These are phyloP conservation scores for Tringa solitaria DNA, from an alignment of 2,113 vertebrate species.

Conservation along the genomic window DNA sequence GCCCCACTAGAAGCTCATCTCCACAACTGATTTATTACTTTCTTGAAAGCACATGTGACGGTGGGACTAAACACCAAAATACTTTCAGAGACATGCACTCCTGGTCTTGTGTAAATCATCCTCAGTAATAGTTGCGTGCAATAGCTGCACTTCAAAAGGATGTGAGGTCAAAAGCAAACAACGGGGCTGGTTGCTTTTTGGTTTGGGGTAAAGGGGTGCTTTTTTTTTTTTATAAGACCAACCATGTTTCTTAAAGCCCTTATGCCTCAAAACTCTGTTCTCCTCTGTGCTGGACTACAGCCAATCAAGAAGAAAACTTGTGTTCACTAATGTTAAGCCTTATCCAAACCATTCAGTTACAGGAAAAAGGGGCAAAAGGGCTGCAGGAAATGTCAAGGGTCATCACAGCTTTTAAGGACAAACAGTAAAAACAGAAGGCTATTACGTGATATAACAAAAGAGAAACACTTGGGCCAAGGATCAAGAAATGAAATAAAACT, in stretches of 20 bases:
- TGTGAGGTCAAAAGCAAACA: neutral
- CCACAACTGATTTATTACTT: neutral
- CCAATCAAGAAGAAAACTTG: fast-evolving
- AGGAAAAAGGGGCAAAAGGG: neutral
- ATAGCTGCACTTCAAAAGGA: neutral
- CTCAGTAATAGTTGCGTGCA: neutral
- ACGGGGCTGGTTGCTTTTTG: neutral
- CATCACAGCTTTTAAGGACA: neutral
- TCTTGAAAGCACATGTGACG: neutral
- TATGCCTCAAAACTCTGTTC: neutral
- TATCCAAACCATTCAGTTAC: neutral
- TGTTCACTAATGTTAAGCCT: neutral
- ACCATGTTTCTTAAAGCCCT: neutral
- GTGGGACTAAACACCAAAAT: neutral
- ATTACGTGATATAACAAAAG: neutral
- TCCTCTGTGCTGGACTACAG: neutral
- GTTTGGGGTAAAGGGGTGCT: neutral
- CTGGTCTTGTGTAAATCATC: neutral
- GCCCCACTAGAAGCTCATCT: neutral
- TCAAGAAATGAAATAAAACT: neutral
- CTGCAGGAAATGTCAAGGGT: neutral
- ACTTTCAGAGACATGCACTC: neutral
- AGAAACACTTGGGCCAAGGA: neutral
- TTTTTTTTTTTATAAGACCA: neutral
- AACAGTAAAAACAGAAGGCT: neutral